Base-by-base conservation (phyloP, 2,113 vertebrate species). In the Brachyhypopomus gauderio region DNA sequence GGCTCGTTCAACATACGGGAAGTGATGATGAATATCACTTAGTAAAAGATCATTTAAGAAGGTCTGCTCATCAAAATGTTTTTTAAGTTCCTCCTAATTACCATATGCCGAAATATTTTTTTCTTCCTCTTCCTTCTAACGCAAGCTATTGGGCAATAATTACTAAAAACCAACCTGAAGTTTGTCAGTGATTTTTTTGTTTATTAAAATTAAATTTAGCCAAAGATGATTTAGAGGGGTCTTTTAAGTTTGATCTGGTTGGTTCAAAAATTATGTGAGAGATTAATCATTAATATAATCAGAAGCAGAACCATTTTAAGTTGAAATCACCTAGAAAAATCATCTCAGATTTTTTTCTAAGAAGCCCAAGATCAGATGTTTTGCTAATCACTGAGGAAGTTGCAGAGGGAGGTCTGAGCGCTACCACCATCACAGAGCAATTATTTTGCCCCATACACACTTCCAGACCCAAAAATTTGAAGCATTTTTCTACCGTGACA, bases 1-100 rank as follows among this genome's bases (percentile, higher is more conserved):
- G n/a, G 20, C 56, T n/a, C n/a, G 20, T 58, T 58, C 55, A 58
- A 17, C 16, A 58, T 16, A 5, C 3, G 30, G 30, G 30, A 30
- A 30, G 30, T 30, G 30, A 59, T 22, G n/a, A n/a, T 59, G 80
- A 73, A 74, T 81, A 25, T 38, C 63, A 75, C 34, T 45, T 0
- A 19, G 75, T 25, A 36, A 63, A 38, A 23, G 19, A 58, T 52
- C n/a, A 75, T 60, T 75, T 38, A 60, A 63, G 75, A 72, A 45
- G 34, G n/a, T n/a, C 58, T 60, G 58, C 20, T 60, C 58, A 60
- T 60, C 58, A 5, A 60, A 22, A 8, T 4, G 4, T 60, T 60
- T 60, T 60, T n/a, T 4, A 60, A 60, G 3, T 22, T n/a, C 16
- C 56, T 22, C n/a, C 58, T 22, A 22, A 60, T 60, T 20, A 4